Percentiles rank a stretch among this genome's conserved stretches.
Conservation (phyloP, 2,113 vertebrate species). For the Crotalus viridis region DNA sequence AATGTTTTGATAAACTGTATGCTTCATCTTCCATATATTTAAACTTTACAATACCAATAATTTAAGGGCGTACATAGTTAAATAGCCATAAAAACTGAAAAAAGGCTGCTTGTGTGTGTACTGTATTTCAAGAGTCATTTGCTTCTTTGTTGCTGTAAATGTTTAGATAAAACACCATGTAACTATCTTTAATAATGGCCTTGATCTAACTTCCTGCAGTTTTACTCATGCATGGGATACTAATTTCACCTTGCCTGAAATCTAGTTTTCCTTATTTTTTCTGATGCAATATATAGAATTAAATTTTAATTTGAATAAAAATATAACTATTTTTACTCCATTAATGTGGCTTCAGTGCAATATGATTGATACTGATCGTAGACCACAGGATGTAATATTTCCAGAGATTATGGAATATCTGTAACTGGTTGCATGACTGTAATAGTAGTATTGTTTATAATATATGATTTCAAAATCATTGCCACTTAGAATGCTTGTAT, state of each 20-base stretch:
- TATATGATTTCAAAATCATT: background rate
- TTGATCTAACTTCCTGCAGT: background rate
- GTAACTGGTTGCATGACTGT: background rate
- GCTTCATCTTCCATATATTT: background rate
- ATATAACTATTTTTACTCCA: background rate
- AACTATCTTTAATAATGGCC: background rate
- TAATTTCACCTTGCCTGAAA: background rate
- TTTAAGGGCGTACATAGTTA: background rate
- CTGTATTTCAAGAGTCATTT: background rate
- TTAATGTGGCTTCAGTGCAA: background rate
- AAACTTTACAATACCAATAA: background rate
- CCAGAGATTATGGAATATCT: background rate
- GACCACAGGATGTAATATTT: slow-evolving; percentile 22
- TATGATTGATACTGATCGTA: slow-evolving; percentile 14
- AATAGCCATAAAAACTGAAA: background rate
- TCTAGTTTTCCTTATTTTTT: background rate
- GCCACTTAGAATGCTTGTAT: slow-evolving; percentile 1
- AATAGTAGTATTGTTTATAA: background rate
- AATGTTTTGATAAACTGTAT: slow-evolving; percentile 1
- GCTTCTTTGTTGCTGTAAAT: background rate
- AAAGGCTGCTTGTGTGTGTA: background rate
- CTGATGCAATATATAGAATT: background rate
- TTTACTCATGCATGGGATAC: background rate
- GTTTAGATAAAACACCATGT: background rate
- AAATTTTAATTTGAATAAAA: background rate